A percentile compares a stretch with the other conserved stretches of the same genome.
These are phyloP conservation scores for Rallus crepitans DNA, from an alignment of 2,797 vertebrate genomes.

Conservation along the genomic window DNA sequence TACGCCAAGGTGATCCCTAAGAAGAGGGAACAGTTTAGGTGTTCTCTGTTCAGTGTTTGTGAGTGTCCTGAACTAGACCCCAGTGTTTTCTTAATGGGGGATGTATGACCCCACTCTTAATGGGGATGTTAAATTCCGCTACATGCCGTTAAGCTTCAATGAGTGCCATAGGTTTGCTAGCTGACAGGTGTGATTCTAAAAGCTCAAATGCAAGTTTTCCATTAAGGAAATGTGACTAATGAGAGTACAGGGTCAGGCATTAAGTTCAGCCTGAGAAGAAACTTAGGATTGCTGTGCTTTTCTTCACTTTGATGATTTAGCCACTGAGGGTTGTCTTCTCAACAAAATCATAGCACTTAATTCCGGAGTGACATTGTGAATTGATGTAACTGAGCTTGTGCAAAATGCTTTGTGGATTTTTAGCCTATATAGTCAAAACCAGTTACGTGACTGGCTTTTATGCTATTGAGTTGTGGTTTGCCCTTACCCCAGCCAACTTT, in stretches of 20 bases:
- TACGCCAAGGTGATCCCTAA: not conserved
- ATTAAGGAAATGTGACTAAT: not conserved
- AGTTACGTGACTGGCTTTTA: not conserved
- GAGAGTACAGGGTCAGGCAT: not conserved
- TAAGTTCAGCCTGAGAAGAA: not conserved
- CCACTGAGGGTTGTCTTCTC: not conserved
- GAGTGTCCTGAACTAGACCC: not conserved
- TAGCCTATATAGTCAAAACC: not conserved
- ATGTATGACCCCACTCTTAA: not conserved
- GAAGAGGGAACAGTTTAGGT: not conserved
- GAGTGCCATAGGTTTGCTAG: not conserved
- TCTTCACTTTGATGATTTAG: not conserved
- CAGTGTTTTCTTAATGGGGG: not conserved
- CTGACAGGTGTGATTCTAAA: not conserved
- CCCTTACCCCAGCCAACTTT: not conserved
- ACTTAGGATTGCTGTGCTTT: not conserved
- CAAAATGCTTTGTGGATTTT: not conserved
- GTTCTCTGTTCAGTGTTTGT: not conserved
- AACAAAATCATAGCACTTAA: not conserved
- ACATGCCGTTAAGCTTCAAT: not conserved
- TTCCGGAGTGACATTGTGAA: not conserved
- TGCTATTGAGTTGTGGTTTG: conserved; percentile 1
- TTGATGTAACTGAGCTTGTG: not conserved
- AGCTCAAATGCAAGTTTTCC: not conserved
- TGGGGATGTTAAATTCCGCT: not conserved